Conservation (phyloP, 2,113 vertebrate species). For the Saguinus imperator region DNA sequence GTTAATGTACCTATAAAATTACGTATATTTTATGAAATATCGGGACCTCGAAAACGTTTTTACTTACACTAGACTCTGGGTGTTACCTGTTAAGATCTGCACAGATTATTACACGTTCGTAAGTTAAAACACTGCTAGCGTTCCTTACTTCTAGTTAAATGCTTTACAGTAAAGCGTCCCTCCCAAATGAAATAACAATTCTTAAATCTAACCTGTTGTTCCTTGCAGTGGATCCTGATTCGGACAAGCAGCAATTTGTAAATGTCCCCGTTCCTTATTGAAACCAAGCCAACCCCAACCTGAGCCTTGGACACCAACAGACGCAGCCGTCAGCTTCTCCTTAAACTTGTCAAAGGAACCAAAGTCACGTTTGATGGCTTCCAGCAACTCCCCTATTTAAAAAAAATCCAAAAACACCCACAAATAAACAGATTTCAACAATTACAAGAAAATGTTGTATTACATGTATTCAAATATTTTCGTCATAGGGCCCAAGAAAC, state of each 20-base stretch:
- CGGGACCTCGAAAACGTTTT: not conserved
- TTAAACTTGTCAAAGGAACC: conserved; percentile 95
- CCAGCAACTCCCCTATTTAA: conserved; percentile 91
- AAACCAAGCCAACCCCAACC: conserved; percentile 98
- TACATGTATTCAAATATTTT: not conserved
- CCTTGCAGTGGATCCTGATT: conserved; percentile 98
- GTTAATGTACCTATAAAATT: not conserved
- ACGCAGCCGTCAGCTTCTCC: conserved; percentile 92
- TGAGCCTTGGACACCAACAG: conserved; percentile 96
- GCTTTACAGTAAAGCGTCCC: not conserved
- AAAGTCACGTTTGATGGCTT: conserved; percentile 96
- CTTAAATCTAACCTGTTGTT: conserved; percentile 91
- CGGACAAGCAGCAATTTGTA: conserved; percentile 91
- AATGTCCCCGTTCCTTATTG: conserved; percentile 89
- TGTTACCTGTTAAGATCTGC: not conserved
- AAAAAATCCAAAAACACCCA: not conserved
- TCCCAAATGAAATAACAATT: not conserved
- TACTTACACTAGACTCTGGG: not conserved
- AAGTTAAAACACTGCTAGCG: not conserved
- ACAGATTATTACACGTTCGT: not conserved
- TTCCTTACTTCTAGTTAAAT: not conserved
- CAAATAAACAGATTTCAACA: not conserved
- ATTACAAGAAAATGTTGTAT: not conserved
- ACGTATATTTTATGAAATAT: not conserved
- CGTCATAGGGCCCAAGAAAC: not conserved